phyloP scores from a whole-genome alignment of 2,888 invertebrate genomes.

The Lacanobia oleracea region DNA sequence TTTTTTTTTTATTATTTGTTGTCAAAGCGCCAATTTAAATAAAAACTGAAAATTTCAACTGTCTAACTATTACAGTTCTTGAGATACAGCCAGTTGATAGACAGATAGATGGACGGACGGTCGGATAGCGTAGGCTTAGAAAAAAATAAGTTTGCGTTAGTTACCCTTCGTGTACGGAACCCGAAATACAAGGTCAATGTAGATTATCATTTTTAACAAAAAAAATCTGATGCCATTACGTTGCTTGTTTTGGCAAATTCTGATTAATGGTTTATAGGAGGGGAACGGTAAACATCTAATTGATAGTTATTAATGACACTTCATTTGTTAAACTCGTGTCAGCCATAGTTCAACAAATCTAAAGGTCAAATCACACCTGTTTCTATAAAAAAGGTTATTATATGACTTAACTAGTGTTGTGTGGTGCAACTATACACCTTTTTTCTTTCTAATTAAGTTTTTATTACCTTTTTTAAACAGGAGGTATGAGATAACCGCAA shows the following conservation, averaged over 20 bases:
- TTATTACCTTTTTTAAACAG: constrained; percentile 17
- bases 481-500: constrained; percentile 46
- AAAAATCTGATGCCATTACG: constrained; percentile 12
- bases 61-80: no score
- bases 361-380: constrained; percentile 32
- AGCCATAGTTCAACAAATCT: constrained; percentile 15
- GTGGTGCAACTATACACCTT: neutral
- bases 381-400: constrained; percentile 2
- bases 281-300: constrained; percentile 50
- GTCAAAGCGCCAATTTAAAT: no score
- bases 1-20: no score
- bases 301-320: constrained; percentile 56
- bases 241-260: constrained; percentile 48
- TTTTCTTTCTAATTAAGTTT: constrained; percentile 19
- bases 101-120: no score
- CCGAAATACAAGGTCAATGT: neutral
- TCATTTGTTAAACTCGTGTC: constrained; percentile 37
- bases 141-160: no score
- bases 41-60: no score
- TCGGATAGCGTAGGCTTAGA: no score
- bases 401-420: neutral
- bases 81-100: no score
- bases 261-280: constrained; percentile 51
- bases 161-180: no score
- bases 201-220: constrained; percentile 6